phyloP scores from a whole-genome alignment of 92 coral and sea anemone genomes.

The Epizoanthus illoricatus region DNA sequence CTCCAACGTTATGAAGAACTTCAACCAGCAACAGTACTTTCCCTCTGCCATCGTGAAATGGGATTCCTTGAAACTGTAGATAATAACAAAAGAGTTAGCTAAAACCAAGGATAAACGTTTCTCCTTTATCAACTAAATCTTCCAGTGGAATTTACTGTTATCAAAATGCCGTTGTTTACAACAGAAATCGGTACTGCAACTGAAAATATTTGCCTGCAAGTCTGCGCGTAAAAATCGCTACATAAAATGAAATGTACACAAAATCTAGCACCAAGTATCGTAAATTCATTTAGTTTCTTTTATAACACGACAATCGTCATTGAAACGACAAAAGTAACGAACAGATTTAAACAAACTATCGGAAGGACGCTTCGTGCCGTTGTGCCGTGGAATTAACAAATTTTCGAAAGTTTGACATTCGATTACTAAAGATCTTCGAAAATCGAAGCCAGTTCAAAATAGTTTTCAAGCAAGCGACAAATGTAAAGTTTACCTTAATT shows the following conservation, averaged over 20 bases:
- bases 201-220: not conserved
- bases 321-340: not conserved
- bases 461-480: not conserved
- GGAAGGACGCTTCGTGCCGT: constrained; percentile 8
- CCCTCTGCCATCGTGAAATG: constrained; percentile 53
- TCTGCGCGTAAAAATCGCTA: not conserved
- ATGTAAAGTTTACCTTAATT: not conserved
- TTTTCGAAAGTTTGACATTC: too few relatives aligned
- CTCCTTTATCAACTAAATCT: constrained; percentile 3
- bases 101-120: not conserved
- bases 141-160: not conserved
- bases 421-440: not conserved
- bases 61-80: constrained; percentile 24
- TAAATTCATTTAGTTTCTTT: not conserved
- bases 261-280: not conserved
- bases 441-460: constrained; percentile 8
- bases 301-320: not conserved
- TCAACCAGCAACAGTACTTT: constrained; percentile 80
- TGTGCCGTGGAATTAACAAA: too few relatives aligned
- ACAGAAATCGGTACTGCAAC: constrained; percentile 12
- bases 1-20: constrained; percentile 82
- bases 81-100: not conserved
- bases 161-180: constrained; percentile 19
- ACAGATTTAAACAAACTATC: not conserved
- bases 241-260: not conserved